Evolutionary conservation across 2,888 invertebrate genomes (phyloP).

Genomic region (Synanthedon vespiformis): DNA sequence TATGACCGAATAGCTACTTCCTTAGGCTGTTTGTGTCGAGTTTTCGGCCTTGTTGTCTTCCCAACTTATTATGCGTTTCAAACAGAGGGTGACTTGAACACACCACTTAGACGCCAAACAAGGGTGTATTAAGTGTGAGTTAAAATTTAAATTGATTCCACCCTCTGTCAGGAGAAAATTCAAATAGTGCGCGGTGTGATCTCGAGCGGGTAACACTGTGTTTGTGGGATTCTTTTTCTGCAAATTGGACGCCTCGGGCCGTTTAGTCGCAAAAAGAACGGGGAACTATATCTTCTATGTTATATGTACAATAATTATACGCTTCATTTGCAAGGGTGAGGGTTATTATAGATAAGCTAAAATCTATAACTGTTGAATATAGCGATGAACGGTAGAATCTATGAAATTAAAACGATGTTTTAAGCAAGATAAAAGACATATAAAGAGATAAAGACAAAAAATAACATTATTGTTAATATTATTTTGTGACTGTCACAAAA

Average conservation of each 20-base stretch:
- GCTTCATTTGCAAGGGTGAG: slow-evolving; percentile 45
- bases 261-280: slow-evolving; percentile 50
- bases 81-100: slow-evolving; percentile 67
- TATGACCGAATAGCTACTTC: too few species aligned
- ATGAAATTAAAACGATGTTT: background rate
- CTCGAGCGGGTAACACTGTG: slow-evolving; percentile 56
- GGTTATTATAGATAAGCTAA: background rate
- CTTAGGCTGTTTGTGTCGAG: slow-evolving; percentile 17
- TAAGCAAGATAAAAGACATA: background rate
- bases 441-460: too few species aligned
- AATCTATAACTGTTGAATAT: too few species aligned
- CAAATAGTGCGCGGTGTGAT: slow-evolving; percentile 67
- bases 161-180: slow-evolving; percentile 59
- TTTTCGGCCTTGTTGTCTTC: slow-evolving; percentile 51
- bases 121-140: slow-evolving; percentile 70
- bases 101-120: slow-evolving; percentile 71
- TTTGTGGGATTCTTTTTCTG: slow-evolving; percentile 66
- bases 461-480: background rate
- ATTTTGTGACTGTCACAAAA: too few species aligned
- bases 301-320: slow-evolving; percentile 35
- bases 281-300: slow-evolving; percentile 20
- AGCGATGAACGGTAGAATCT: background rate
- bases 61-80: slow-evolving; percentile 60
- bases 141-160: slow-evolving; percentile 71
- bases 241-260: slow-evolving; percentile 65